These are phyloP conservation scores for Brachystomella parvula DNA, from an alignment of 1,140 invertebrate species.

Conservation along the genomic window DNA sequence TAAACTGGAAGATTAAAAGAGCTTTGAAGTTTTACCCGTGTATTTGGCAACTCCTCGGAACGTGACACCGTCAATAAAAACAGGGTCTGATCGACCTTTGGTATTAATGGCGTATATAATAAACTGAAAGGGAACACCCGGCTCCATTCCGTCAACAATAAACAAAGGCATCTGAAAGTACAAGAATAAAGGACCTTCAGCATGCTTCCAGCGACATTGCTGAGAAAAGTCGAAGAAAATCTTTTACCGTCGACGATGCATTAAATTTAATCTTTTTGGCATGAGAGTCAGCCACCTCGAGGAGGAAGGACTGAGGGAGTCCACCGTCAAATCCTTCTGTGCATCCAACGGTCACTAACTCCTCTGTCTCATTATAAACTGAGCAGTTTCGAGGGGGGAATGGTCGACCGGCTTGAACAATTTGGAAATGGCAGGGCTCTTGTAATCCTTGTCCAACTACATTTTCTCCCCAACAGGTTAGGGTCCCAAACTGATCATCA, in stretches of 20 bases:
- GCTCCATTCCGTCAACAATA: conserved; percentile 55
- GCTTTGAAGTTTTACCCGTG: conserved; percentile 20
- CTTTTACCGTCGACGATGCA: conserved; percentile 36
- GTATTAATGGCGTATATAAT: conserved; percentile 61
- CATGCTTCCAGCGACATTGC: too few species aligned
- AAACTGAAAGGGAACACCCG: conserved; percentile 57
- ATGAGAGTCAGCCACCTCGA: conserved; percentile 64
- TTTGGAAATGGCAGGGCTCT: conserved; percentile 37
- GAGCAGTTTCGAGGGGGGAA: conserved; percentile 77
- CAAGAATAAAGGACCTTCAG: background rate
- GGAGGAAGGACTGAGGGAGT: conserved; percentile 67
- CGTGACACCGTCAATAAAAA: conserved; percentile 36
- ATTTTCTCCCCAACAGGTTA: conserved; percentile 60
- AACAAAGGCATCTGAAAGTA: conserved; percentile 50
- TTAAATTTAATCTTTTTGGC: conserved; percentile 43
- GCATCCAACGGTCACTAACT: conserved; percentile 67
- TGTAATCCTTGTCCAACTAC: conserved; percentile 38
- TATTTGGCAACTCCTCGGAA: conserved; percentile 35
- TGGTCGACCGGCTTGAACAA: conserved; percentile 58
- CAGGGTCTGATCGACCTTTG: conserved; percentile 57
- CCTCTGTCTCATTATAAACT: conserved; percentile 72
- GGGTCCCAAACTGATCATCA: conserved; percentile 1
- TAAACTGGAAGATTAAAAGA: background rate
- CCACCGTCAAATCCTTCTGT: conserved; percentile 72
- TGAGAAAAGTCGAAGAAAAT: too few species aligned